Conservation (phyloP, 2,113 vertebrate species). For the Herpetotheres cachinnans region DNA sequence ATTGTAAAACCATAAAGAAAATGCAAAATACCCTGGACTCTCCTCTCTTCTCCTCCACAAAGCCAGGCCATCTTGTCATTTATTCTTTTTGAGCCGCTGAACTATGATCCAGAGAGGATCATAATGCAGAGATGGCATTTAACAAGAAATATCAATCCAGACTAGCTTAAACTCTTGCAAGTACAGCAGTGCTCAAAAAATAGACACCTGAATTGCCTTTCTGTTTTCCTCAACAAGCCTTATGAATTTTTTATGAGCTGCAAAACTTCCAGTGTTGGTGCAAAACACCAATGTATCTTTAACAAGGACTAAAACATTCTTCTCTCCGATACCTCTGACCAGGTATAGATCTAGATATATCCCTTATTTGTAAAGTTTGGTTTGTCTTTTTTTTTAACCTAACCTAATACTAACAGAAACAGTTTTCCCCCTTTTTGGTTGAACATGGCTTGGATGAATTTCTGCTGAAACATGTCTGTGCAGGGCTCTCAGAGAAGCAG, state of each 20-base stretch:
- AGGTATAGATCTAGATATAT: background rate
- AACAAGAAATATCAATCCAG: constrained; percentile 41
- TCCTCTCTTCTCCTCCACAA: background rate
- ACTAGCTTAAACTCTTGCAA: background rate
- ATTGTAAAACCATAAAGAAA: constrained; percentile 18
- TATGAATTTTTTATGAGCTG: constrained; percentile 39
- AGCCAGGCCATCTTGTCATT: background rate
- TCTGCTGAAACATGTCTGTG: background rate
- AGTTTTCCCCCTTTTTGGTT: background rate
- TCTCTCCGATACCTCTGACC: background rate
- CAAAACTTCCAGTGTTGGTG: background rate
- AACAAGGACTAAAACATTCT: background rate
- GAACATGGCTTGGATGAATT: background rate
- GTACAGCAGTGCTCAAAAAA: background rate
- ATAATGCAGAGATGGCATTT: background rate
- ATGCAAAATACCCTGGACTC: background rate
- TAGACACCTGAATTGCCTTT: constrained; percentile 16
- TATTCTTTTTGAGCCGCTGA: background rate
- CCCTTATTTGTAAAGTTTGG: background rate
- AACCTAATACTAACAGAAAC: background rate
- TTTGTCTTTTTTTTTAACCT: background rate
- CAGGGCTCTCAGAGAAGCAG: background rate
- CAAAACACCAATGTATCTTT: background rate
- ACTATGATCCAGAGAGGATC: background rate
- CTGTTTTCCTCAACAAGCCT: constrained; percentile 2